These are phyloP conservation scores for Lathronympha strigana DNA, from an alignment of 2,888 invertebrate genomes.

Conservation along the genomic window DNA sequence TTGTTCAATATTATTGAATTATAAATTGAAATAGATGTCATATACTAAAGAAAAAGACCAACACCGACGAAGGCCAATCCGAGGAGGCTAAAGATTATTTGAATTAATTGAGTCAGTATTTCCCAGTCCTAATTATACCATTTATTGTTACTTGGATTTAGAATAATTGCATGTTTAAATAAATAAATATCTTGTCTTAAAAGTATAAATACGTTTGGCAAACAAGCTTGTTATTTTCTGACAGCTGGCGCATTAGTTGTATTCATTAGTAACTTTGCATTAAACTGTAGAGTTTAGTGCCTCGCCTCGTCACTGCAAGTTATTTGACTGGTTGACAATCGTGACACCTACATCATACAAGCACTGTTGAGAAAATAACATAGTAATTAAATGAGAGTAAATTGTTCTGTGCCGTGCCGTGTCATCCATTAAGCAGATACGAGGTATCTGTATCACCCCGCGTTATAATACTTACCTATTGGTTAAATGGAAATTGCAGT, in stretches of 20 bases:
- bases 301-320: not conserved
- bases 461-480: no score
- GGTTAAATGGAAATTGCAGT: no score
- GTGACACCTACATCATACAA: not conserved
- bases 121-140: no score
- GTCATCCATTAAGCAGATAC: no score
- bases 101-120: no score
- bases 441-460: no score
- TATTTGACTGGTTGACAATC: slow-evolving; percentile 15
- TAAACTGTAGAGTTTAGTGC: slow-evolving; percentile 15
- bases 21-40: no score
- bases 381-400: not conserved
- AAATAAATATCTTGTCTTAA: not conserved
- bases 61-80: no score
- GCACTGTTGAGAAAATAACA: not conserved
- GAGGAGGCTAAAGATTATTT: no score
- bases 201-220: not conserved
- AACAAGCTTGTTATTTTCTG: not conserved
- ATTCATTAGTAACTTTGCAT: slow-evolving; percentile 14
- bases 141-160: no score
- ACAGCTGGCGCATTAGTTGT: slow-evolving; percentile 1
- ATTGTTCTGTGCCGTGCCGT: not conserved
- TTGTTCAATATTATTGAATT: no score
- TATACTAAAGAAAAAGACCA: no score
- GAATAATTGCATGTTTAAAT: not conserved